A percentile compares a stretch with the other conserved stretches of the same genome.
These are phyloP conservation scores for Neopipo cinnamomea DNA, from an alignment of 2,113 vertebrate species.

Conservation along the genomic window DNA sequence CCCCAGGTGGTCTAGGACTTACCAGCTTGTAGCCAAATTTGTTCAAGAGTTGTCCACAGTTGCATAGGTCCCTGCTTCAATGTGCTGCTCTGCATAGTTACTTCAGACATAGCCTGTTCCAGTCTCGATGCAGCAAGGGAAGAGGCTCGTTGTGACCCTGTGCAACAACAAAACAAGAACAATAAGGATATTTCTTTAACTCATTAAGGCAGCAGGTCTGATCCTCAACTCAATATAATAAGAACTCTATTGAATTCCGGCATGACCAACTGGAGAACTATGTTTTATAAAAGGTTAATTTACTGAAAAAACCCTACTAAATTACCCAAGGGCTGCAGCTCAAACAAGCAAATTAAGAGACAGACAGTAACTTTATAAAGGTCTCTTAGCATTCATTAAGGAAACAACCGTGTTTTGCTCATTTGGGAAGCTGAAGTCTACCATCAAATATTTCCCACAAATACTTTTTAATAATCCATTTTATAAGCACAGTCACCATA, in stretches of 20 bases:
- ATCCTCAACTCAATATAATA: neutral
- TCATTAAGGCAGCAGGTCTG: neutral
- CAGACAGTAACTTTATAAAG: conserved; percentile 21
- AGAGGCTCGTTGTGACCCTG: conserved; percentile 87
- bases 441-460: neutral
- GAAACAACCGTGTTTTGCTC: neutral
- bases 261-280: neutral
- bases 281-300: conserved; percentile 27
- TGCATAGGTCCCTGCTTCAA: conserved; percentile 89
- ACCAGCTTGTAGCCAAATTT: conserved; percentile 98
- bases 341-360: conserved; percentile 23
- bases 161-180: neutral
- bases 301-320: neutral
- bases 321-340: conserved; percentile 2
- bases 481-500: neutral
- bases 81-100: conserved; percentile 82
- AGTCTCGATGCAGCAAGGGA: conserved; percentile 90
- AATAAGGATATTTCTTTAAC: neutral
- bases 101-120: conserved; percentile 92
- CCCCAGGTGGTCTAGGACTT: conserved; percentile 31
- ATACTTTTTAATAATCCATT: neutral
- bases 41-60: conserved; percentile 90
- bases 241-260: neutral
- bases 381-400: conserved; percentile 16
- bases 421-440: neutral